These are phyloP conservation scores for Hydriomena furcata DNA, from an alignment of 2,888 invertebrate genomes.

Conservation along the genomic window DNA sequence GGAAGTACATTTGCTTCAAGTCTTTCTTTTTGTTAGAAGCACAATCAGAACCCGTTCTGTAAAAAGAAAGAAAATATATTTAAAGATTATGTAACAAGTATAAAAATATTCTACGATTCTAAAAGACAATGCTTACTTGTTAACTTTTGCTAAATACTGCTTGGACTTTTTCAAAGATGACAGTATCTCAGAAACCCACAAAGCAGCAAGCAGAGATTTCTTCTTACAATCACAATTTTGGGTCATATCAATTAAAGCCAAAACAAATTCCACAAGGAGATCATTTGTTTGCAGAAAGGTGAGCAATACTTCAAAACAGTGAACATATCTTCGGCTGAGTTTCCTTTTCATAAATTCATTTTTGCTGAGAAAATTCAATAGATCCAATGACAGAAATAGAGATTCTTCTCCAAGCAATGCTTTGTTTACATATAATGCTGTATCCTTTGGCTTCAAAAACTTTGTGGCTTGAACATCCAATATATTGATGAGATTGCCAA, in stretches of 20 bases:
- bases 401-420: conserved; percentile 62
- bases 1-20: conserved; percentile 56
- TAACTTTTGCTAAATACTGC: conserved; percentile 51
- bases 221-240: conserved; percentile 50
- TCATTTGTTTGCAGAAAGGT: conserved; percentile 77
- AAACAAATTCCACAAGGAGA: conserved; percentile 71
- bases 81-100: not conserved
- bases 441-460: conserved; percentile 51
- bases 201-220: conserved; percentile 69
- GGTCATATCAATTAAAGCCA: conserved; percentile 69
- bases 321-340: conserved; percentile 56
- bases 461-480: conserved; percentile 55
- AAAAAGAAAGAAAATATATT: conserved; percentile 35
- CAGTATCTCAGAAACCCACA: conserved; percentile 80
- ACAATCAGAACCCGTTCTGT: conserved; percentile 46
- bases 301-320: conserved; percentile 82
- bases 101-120: too few species aligned
- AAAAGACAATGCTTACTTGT: conserved; percentile 48
- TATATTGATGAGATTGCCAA: conserved; percentile 52
- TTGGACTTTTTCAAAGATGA: conserved; percentile 67
- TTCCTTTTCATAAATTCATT: conserved; percentile 46
- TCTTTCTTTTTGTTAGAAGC: conserved; percentile 55
- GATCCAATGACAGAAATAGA: conserved; percentile 62
- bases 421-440: conserved; percentile 47
- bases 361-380: conserved; percentile 53